phyloP scores from a whole-genome alignment of 2,113 vertebrate genomes.

The Malaclemys terrapin region DNA sequence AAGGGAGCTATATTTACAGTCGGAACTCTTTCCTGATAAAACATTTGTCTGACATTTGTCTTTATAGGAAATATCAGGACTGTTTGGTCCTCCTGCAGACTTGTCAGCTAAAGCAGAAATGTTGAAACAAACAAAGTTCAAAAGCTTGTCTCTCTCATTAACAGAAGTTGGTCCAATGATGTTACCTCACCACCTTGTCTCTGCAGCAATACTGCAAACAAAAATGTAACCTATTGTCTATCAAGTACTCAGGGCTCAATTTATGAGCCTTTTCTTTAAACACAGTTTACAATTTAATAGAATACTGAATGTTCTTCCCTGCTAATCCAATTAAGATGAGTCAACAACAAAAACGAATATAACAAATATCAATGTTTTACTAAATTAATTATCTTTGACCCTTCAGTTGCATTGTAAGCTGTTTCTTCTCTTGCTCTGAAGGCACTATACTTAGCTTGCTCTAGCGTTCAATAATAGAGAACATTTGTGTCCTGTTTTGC shows the following conservation, averaged over 20 bases:
- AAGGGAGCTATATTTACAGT: neutral
- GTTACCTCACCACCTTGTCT: neutral
- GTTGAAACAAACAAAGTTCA: fast-evolving
- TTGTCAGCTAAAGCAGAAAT: neutral
- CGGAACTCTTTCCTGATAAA: neutral
- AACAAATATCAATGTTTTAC: conserved; percentile 20
- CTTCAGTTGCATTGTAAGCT: neutral
- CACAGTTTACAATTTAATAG: conserved; percentile 14
- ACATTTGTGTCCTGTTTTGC: neutral
- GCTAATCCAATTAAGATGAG: neutral
- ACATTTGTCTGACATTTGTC: neutral
- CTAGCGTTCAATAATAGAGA: neutral
- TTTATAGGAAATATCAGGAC: neutral
- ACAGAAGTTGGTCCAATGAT: neutral
- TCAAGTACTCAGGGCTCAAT: neutral
- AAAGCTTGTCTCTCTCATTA: neutral
- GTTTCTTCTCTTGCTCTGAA: neutral
- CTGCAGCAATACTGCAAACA: neutral
- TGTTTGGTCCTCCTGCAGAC: neutral
- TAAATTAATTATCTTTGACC: neutral
- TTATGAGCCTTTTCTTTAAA: neutral
- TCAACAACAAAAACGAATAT: neutral
- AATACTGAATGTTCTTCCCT: neutral
- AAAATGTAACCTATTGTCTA: neutral
- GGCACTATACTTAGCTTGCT: neutral